Conservation (phyloP, 2,113 vertebrate genomes). For the Rhinolophus ferrumequinum region DNA sequence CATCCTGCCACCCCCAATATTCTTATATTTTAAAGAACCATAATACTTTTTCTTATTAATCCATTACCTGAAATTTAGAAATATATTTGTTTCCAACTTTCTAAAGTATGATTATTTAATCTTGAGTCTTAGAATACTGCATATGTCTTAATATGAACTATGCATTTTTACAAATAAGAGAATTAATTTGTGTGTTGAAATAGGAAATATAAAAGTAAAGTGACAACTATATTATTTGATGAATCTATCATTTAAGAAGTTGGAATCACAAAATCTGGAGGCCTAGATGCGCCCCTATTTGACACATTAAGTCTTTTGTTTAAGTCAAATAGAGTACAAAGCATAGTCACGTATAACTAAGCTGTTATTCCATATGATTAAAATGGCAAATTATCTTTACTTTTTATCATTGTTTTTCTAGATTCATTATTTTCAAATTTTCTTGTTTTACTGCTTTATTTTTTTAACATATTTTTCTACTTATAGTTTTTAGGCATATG, state of each 20-base stretch:
- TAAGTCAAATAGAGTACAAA: not conserved
- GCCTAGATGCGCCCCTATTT: not conserved
- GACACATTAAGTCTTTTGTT: not conserved
- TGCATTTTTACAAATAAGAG: not conserved
- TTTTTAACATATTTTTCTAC: not conserved
- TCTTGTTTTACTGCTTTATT: not conserved
- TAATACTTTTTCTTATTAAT: not conserved
- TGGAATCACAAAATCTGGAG: not conserved
- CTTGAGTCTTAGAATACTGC: not conserved
- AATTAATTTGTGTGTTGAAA: not conserved
- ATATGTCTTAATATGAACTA: not conserved
- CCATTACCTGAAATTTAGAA: not conserved
- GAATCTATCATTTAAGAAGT: not conserved
- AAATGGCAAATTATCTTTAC: not conserved
- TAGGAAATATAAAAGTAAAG: not conserved
- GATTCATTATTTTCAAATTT: not conserved
- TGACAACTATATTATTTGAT: not conserved
- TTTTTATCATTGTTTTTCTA: not conserved
- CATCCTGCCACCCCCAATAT: too few relatives aligned
- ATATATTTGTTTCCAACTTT: not conserved
- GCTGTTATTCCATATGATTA: not conserved
- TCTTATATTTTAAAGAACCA: not conserved
- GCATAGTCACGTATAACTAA: not conserved
- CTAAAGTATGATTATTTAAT: not conserved
- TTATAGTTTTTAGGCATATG: not conserved